These are phyloP conservation scores for Lithobates sylvaticus DNA, from an alignment of 2,797 vertebrate species.

Conservation along the genomic window DNA sequence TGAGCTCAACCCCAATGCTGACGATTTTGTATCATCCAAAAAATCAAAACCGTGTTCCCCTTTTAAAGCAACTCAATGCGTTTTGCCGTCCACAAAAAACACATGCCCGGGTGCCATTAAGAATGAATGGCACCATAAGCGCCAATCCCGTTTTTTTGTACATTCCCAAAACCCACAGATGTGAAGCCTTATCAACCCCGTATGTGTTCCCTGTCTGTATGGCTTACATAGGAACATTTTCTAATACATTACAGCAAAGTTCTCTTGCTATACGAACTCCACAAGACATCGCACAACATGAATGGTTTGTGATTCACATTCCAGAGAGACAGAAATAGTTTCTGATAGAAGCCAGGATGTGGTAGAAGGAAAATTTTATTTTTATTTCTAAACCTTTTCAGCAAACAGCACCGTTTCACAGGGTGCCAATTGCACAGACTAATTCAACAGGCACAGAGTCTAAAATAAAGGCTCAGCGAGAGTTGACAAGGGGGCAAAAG, in stretches of 20 bases:
- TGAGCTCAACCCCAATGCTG: too few relatives aligned
- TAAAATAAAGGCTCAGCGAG: slow-evolving; percentile 54
- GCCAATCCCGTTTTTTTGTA: too few relatives aligned
- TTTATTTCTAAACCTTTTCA: slow-evolving; percentile 22
- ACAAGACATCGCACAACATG: slow-evolving; percentile 37
- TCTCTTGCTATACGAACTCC: slow-evolving; percentile 15
- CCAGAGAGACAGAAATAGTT: slow-evolving; percentile 48
- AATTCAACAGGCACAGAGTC: slow-evolving; percentile 32
- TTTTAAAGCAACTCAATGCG: too few relatives aligned
- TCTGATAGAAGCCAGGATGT: slow-evolving; percentile 56
- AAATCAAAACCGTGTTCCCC: too few relatives aligned
- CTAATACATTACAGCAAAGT: background rate
- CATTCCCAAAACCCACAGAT: too few relatives aligned
- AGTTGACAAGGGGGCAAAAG: slow-evolving; percentile 35
- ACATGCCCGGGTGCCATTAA: too few relatives aligned
- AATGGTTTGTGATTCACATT: slow-evolving; percentile 57
- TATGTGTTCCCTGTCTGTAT: background rate
- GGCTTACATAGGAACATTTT: background rate
- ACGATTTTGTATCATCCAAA: too few relatives aligned
- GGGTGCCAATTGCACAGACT: slow-evolving; percentile 22
- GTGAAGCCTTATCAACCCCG: background rate
- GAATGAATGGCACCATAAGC: too few relatives aligned
- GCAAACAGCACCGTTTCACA: slow-evolving; percentile 30
- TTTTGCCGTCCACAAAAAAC: too few relatives aligned
- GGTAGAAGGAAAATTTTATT: slow-evolving; percentile 46